Evolutionary conservation across 2,888 invertebrate genomes (phyloP).

Genomic region (Trissoscelio sp.): DNA sequence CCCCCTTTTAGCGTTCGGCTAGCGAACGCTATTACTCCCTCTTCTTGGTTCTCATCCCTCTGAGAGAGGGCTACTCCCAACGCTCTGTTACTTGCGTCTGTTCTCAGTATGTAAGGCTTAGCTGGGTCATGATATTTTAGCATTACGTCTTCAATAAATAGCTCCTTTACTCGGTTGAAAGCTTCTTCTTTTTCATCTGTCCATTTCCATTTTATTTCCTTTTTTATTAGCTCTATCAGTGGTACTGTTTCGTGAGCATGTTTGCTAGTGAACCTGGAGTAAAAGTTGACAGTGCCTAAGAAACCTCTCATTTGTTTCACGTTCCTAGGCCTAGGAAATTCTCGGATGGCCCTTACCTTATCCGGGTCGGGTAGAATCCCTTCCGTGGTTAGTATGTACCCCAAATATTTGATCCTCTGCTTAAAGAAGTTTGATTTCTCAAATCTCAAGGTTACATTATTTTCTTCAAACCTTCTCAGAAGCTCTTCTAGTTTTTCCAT

Average conservation of each 20-base stretch:
- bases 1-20: not conserved
- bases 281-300: slow-evolving; percentile 15
- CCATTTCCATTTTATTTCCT: not conserved
- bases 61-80: not conserved
- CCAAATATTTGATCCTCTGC: slow-evolving; percentile 16
- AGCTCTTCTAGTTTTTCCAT: not conserved
- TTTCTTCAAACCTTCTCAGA: slow-evolving; percentile 1
- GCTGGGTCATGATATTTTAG: not conserved
- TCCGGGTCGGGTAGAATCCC: slow-evolving; percentile 15
- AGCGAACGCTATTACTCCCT: not conserved
- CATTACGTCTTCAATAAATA: not conserved
- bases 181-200: not conserved
- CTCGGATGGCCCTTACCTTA: slow-evolving; percentile 10
- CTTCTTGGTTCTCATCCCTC: not conserved
- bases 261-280: slow-evolving; percentile 10
- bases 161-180: not conserved
- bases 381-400: slow-evolving; percentile 17
- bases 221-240: not conserved
- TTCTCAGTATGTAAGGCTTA: not conserved
- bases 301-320: slow-evolving; percentile 7
- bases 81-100: not conserved
- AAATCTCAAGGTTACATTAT: not conserved
- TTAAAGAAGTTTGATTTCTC: slow-evolving; percentile 17
- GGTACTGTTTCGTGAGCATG: slow-evolving; percentile 25
- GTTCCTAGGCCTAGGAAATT: slow-evolving; percentile 25